These are phyloP conservation scores for Pocillopora meandrina DNA, from an alignment of 92 coral and sea anemone species.

Conservation along the genomic window DNA sequence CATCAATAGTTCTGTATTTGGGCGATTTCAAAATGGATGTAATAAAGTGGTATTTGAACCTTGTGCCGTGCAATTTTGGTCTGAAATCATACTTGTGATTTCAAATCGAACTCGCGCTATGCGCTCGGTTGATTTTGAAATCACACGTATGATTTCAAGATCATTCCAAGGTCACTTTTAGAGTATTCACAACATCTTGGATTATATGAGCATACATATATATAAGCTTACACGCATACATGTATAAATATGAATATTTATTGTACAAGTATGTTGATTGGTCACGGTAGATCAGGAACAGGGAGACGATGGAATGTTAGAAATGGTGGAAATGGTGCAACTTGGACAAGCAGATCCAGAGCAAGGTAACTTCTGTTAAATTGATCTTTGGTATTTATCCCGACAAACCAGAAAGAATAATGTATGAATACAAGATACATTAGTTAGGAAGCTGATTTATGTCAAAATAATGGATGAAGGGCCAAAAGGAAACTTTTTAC, in stretches of 20 bases:
- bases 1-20: no score
- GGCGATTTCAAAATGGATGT: no score
- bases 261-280: neutral
- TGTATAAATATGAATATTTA: no score
- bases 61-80: no score
- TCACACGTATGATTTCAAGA: neutral
- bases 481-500: no score
- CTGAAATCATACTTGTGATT: neutral
- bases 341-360: neutral
- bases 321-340: neutral
- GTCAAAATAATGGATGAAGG: no score
- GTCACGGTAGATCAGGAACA: neutral
- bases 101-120: conserved; percentile 4
- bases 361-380: neutral
- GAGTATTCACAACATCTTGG: no score
- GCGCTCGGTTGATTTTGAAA: neutral
- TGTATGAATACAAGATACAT: neutral
- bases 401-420: neutral
- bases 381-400: neutral
- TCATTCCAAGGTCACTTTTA: no score
- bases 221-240: no score
- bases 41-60: no score
- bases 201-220: no score
- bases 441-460: no score
- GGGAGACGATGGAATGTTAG: neutral